Evolutionary conservation across 2,113 vertebrate species (phyloP).

Genomic region (Mionectes macconnelli): DNA sequence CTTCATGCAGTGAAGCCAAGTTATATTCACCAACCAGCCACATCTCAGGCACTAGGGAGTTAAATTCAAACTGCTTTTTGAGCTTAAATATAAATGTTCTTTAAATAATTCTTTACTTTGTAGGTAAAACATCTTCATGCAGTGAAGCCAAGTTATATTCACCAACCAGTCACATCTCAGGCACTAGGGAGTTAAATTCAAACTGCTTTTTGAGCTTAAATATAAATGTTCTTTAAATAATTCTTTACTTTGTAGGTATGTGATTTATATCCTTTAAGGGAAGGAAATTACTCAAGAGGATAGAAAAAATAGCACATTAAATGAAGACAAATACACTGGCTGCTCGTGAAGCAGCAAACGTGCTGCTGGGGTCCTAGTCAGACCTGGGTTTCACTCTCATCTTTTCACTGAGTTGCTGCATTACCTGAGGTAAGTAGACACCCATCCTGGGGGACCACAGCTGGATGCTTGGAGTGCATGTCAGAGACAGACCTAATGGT

Average conservation of each 20-base stretch:
- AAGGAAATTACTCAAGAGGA: slow-evolving; percentile 37
- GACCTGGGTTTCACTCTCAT: neutral
- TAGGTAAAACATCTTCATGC: neutral
- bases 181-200: slow-evolving; percentile 26
- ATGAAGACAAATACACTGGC: slow-evolving; percentile 36
- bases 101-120: slow-evolving; percentile 40
- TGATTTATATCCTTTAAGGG: slow-evolving; percentile 39
- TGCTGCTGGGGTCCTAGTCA: neutral
- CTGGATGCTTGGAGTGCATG: neutral
- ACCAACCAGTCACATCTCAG: neutral
- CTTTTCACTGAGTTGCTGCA: neutral
- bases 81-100: slow-evolving; percentile 5
- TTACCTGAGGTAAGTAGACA: neutral
- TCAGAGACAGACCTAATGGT: neutral
- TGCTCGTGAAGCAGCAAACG: neutral
- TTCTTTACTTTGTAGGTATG: slow-evolving; percentile 26
- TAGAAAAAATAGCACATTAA: slow-evolving; percentile 13
- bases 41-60: neutral
- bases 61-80: slow-evolving; percentile 9
- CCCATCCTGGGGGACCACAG: neutral
- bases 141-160: neutral
- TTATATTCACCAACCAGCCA: neutral
- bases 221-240: slow-evolving; percentile 20
- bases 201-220: neutral
- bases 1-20: neutral